Conservation (phyloP, 2,113 vertebrate species). For the Sylvicapra grimmia region DNA sequence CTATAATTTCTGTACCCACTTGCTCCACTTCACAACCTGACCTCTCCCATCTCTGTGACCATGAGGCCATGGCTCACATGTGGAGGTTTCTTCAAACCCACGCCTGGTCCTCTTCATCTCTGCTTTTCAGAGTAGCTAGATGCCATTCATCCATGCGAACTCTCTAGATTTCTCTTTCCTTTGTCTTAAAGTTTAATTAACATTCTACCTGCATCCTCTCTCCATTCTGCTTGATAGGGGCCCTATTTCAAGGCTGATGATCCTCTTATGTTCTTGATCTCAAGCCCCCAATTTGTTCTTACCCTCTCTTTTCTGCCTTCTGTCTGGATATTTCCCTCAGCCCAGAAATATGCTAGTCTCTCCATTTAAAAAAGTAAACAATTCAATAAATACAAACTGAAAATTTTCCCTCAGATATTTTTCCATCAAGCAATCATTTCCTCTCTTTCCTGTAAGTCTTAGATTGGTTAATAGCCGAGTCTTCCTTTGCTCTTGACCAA, state of each 20-base stretch:
- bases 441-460: neutral
- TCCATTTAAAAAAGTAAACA: neutral
- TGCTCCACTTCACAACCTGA: neutral
- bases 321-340: neutral
- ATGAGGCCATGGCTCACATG: neutral
- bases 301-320: neutral
- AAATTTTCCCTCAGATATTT: neutral
- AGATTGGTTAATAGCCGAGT: neutral
- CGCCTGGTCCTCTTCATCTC: accelerated
- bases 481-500: neutral
- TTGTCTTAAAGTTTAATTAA: neutral
- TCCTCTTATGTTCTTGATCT: neutral
- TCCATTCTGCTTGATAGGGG: neutral
- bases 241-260: neutral
- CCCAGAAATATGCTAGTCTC: neutral
- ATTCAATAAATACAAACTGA: neutral
- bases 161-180: neutral
- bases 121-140: neutral
- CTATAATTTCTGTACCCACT: neutral
- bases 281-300: neutral
- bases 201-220: neutral
- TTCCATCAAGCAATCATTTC: neutral
- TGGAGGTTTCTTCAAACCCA: neutral
- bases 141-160: neutral
- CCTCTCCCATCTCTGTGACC: neutral